phyloP scores from a whole-genome alignment of 2,888 invertebrate genomes.

The Escarpia spicata region DNA sequence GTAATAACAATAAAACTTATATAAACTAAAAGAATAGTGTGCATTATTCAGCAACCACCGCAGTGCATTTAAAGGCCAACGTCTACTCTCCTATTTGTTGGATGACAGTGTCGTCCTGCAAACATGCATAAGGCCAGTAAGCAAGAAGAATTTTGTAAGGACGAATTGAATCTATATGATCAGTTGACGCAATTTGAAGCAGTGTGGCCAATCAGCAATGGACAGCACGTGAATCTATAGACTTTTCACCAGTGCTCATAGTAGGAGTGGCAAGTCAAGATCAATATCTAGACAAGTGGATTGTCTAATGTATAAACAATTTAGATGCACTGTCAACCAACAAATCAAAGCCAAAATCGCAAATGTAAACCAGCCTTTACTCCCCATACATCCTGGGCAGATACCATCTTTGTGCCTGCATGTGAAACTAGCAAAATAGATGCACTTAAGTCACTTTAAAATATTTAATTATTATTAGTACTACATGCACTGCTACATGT shows the following conservation, averaged over 20 bases:
- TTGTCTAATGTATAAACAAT: neutral
- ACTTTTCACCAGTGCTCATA: neutral
- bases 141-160: no score
- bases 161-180: no score
- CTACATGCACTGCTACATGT: neutral
- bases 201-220: no score
- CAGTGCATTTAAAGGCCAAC: neutral
- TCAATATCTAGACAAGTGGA: no score
- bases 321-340: neutral
- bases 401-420: neutral
- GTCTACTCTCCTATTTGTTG: neutral
- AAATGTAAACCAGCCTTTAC: neutral
- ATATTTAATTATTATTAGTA: neutral
- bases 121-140: no score
- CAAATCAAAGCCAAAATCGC: neutral
- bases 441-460: neutral
- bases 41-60: neutral
- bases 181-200: no score
- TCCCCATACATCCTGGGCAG: conserved; percentile 7
- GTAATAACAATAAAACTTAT: neutral
- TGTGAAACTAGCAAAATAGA: neutral
- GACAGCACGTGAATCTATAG: no score
- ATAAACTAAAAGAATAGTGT: neutral
- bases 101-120: no score
- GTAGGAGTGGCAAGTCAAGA: neutral